Conservation (phyloP, 1,140 invertebrate species). For the Gyrodactylus bullatarudis region DNA sequence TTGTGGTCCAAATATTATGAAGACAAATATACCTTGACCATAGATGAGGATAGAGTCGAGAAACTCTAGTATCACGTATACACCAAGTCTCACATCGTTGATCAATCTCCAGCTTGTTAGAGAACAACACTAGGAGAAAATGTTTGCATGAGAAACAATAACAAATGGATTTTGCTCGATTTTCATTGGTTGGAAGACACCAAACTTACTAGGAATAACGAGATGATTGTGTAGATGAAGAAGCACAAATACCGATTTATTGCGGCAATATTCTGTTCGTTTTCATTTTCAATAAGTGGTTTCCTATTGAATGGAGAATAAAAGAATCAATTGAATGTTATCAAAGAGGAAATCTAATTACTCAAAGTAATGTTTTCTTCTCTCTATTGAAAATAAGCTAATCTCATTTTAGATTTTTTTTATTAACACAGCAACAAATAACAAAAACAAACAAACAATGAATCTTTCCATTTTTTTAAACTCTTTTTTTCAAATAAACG, state of each 20-base stretch:
- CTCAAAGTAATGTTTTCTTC: too few relatives aligned
- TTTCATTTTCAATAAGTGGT: not conserved
- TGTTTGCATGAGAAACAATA: not conserved
- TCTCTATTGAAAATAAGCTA: too few relatives aligned
- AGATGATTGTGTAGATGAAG: not conserved
- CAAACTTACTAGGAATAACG: not conserved
- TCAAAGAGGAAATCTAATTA: too few relatives aligned
- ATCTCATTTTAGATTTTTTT: too few relatives aligned
- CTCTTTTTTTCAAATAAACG: too few relatives aligned
- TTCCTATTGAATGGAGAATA: not conserved
- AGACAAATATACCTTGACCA: not conserved
- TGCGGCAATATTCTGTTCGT: not conserved
- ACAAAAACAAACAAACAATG: too few relatives aligned
- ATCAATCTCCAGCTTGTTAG: not conserved
- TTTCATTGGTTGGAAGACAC: not conserved
- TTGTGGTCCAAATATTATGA: not conserved
- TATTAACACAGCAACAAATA: too few relatives aligned
- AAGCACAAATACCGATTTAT: not conserved
- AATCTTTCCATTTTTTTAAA: too few relatives aligned
- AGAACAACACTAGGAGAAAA: not conserved
- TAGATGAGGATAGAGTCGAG: not conserved
- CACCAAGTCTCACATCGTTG: not conserved
- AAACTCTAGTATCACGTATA: not conserved
- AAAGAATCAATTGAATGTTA: too few relatives aligned
- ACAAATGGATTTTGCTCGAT: too few relatives aligned